Conservation (phyloP, 1,140 invertebrate genomes). For the Teleogryllus occipitalis region DNA sequence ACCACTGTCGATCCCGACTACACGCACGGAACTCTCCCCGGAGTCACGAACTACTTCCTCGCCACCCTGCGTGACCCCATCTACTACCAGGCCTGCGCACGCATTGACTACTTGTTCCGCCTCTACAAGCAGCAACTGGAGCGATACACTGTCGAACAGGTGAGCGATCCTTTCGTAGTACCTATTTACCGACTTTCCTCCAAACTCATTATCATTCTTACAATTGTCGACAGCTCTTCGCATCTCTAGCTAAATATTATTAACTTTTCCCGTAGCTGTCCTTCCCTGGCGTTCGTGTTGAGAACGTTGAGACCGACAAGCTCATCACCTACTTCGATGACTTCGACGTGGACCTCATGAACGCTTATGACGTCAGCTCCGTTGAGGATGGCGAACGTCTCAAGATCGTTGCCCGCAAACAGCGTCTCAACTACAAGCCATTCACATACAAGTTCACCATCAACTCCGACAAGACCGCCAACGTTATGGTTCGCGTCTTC, state of each 20-base stretch:
- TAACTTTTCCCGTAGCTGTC: conserved; percentile 35
- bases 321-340: conserved; percentile 32
- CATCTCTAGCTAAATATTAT: neutral
- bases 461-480: conserved; percentile 43
- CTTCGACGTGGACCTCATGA: conserved; percentile 28
- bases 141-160: conserved; percentile 44
- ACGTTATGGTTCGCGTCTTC: conserved; percentile 53
- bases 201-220: too few species aligned
- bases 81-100: conserved; percentile 39
- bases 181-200: too few species aligned
- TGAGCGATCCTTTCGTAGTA: conserved; percentile 22
- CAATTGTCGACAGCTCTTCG: too few species aligned
- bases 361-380: conserved; percentile 25
- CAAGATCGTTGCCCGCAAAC: conserved; percentile 51
- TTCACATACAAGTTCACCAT: conserved; percentile 53
- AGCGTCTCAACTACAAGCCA: conserved; percentile 50
- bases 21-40: conserved; percentile 22
- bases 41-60: conserved; percentile 31
- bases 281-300: conserved; percentile 52
- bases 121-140: conserved; percentile 40
- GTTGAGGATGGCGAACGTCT: conserved; percentile 42
- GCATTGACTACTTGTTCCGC: conserved; percentile 35
- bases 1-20: conserved; percentile 33
- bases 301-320: conserved; percentile 44
- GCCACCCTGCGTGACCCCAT: conserved; percentile 36